Evolutionary conservation across 2,888 invertebrate genomes (phyloP).

Genomic region (Venusia cambrica): DNA sequence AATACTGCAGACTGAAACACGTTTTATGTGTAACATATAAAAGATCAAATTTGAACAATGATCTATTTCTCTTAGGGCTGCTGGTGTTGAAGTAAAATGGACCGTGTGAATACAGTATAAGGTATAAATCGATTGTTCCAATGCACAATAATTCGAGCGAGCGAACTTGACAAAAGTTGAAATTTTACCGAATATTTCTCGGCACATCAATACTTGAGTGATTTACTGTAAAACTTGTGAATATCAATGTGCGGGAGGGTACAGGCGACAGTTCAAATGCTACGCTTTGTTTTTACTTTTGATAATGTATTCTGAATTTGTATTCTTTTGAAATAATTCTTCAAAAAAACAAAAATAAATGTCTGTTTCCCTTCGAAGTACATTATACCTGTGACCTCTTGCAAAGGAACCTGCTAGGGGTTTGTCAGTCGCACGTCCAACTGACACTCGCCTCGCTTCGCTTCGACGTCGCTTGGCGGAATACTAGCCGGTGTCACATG

Average conservation of each 20-base stretch:
- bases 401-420: no score
- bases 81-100: constrained; percentile 3
- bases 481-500: no score
- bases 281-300: constrained; percentile 12
- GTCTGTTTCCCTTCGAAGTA: no score
- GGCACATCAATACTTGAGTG: constrained; percentile 49
- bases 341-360: no score
- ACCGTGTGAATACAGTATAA: background rate
- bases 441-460: no score
- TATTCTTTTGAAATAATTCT: background rate
- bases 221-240: constrained; percentile 54
- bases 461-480: no score
- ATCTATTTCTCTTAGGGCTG: background rate
- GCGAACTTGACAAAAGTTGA: constrained; percentile 56
- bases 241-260: constrained; percentile 36
- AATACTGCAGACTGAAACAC: no score
- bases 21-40: background rate
- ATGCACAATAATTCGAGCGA: constrained; percentile 50
- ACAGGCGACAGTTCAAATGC: constrained; percentile 25
- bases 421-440: no score
- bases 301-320: background rate
- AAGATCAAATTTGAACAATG: constrained; percentile 2
- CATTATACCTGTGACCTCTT: no score
- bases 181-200: constrained; percentile 61
- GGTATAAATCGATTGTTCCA: constrained; percentile 10